phyloP scores from a whole-genome alignment of 2,797 vertebrate species.

The Thalassophryne amazonica region DNA sequence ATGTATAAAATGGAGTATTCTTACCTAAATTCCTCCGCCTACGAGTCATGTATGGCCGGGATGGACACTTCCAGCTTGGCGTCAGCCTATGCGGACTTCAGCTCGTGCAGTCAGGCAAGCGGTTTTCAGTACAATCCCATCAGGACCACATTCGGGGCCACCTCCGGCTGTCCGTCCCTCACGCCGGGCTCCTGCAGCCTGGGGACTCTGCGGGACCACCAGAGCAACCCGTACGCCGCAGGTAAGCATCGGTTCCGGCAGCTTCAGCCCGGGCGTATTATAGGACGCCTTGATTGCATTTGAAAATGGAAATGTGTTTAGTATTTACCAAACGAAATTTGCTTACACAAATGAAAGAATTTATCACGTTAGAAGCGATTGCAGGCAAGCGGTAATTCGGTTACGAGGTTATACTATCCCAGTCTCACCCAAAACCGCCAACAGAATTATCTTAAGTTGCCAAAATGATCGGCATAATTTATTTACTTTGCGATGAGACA shows the following conservation, averaged over 20 bases:
- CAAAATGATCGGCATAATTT: slow-evolving; percentile 99
- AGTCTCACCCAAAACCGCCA: slow-evolving; percentile 99
- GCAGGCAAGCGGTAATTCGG: slow-evolving; percentile 98
- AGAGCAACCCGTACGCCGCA: slow-evolving; percentile 99
- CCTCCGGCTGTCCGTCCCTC: slow-evolving; percentile 96
- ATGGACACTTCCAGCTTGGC: slow-evolving; percentile 99
- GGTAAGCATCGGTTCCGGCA: slow-evolving; percentile 90
- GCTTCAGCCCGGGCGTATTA: slow-evolving; percentile 85
- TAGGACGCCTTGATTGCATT: slow-evolving; percentile 96
- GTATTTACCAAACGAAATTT: slow-evolving; percentile 99
- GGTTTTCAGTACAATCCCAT: slow-evolving; percentile 99
- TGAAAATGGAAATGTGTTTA: slow-evolving; percentile 99
- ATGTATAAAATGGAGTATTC: slow-evolving; percentile 99
- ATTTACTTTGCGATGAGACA: slow-evolving; percentile 99
- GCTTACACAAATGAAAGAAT: slow-evolving; percentile 99
- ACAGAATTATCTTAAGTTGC: slow-evolving; percentile 99
- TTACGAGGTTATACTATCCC: slow-evolving; percentile 99
- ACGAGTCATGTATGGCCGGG: slow-evolving; percentile 99
- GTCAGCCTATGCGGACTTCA: slow-evolving; percentile 99
- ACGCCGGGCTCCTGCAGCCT: slow-evolving; percentile 98
- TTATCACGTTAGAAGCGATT: slow-evolving; percentile 99
- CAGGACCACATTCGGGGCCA: slow-evolving; percentile 98
- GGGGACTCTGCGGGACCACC: slow-evolving; percentile 97
- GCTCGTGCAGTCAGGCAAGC: slow-evolving; percentile 99
- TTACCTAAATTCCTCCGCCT: slow-evolving; percentile 99